Evolutionary conservation across 35 echinoderm and acorn worm genomes (phyloP), one percentile per base, ranked within the genome.

Genomic region (Patiria miniata): DNA sequence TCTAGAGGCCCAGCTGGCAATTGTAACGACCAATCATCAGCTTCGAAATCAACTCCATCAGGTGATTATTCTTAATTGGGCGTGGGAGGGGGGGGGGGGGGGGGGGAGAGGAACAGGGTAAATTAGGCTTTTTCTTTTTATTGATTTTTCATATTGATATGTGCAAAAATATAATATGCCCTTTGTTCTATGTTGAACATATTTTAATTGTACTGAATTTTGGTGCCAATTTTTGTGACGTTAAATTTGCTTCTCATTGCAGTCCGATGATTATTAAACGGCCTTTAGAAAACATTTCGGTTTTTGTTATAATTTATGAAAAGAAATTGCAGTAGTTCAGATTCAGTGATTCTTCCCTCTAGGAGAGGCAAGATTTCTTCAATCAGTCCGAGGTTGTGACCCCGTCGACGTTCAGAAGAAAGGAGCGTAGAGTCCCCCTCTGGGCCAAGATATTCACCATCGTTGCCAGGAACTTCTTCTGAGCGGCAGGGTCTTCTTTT

Each of bases 1-100:
- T 80, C 83, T 98, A 12, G 96, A 98, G 79, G 93, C 88, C 16
- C 96, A 98, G 40, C 69, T 98, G 34, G 96, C 92, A 19, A 78
- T 98, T 17, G 55, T 98, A 21, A 98, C 96, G 21, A 81, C 84
- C 34, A 98, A 94, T 84, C 51, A 87, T 37, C 83, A 98, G 51
- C 81, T 98, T 9, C 92, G 94, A 28, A 37, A 94, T 68, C 80
- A 83, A 39, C 33, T 79, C 9, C 85, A 87, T 87, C 65, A 78
- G 39, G 76, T 55, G n/a, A 50, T 23, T n/a, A 14, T 15, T 15
- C 14, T n/a, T 15, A 15, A 15, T 58, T 58, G n/a, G 14, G 14
- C 14, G n/a, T 17, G n/a, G n/a, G n/a, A n/a, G 8, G 34, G 16
- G 10, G 10, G 10, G 10, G 73, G 15, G 73, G 8, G 34, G 10